A percentile compares a stretch with the other conserved stretches of the same genome.
phyloP scores from a whole-genome alignment of 2,113 vertebrate species.

The Scatophagus argus region DNA sequence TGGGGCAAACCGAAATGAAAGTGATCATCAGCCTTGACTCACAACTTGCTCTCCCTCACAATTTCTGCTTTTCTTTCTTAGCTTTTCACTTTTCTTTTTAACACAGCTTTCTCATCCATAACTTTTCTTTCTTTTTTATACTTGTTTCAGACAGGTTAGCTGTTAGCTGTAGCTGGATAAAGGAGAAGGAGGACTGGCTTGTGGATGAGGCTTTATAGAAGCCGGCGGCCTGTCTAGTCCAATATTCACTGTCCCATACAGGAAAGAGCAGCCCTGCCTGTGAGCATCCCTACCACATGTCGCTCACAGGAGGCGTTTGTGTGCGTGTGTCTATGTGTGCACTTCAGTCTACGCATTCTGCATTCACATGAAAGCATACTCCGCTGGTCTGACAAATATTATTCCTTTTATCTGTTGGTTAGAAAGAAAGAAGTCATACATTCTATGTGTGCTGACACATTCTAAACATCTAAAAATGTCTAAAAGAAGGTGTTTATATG shows the following conservation, averaged over 20 bases:
- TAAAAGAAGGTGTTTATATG: background rate
- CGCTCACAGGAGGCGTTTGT: slow-evolving; percentile 54
- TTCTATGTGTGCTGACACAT: background rate
- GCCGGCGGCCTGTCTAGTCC: slow-evolving; percentile 69
- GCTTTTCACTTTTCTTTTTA: background rate
- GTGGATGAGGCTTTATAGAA: slow-evolving; percentile 76
- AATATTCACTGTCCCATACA: slow-evolving; percentile 70
- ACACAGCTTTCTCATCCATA: slow-evolving; percentile 2
- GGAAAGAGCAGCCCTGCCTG: slow-evolving; percentile 59
- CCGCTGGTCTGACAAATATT: background rate
- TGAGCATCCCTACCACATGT: slow-evolving; percentile 49
- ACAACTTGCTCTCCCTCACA: slow-evolving; percentile 6
- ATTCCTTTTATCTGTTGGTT: background rate
- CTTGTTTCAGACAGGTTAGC: slow-evolving; percentile 36
- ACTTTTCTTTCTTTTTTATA: slow-evolving; percentile 1
- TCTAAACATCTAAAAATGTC: background rate
- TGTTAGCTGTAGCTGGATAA: slow-evolving; percentile 43
- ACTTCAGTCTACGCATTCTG: slow-evolving; percentile 12
- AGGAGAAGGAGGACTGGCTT: slow-evolving; percentile 68
- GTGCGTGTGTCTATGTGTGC: slow-evolving; percentile 19
- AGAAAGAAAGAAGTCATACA: background rate
- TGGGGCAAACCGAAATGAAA: slow-evolving; percentile 31
- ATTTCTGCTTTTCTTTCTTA: slow-evolving; percentile 2
- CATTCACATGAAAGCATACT: slow-evolving; percentile 6
- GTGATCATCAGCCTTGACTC: slow-evolving; percentile 35